Percentiles rank a stretch among this genome's conserved stretches.
Conservation (phyloP, 2,797 vertebrate genomes). For the Loris lydekkerianus region DNA sequence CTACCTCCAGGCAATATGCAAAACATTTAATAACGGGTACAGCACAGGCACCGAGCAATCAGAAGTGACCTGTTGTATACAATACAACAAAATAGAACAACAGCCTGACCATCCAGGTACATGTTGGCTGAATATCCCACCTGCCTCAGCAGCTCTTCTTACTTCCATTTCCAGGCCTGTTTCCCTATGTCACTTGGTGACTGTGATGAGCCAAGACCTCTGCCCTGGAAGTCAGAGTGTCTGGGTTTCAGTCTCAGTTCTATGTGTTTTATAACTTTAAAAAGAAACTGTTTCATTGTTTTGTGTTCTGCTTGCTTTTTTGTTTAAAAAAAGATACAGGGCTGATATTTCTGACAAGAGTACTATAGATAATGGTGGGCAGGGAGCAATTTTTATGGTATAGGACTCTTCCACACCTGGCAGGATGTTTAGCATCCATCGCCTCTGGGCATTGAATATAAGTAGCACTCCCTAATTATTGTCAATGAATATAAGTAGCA, state of each 20-base stretch:
- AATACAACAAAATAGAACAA: slow-evolving; percentile 31
- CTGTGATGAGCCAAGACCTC: not conserved
- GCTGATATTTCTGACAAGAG: not conserved
- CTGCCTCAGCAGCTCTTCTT: not conserved
- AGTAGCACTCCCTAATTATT: not conserved
- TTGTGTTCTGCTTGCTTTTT: not conserved
- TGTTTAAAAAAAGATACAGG: not conserved
- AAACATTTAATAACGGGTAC: not conserved
- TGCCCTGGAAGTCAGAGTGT: not conserved
- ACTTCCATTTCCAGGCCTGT: not conserved
- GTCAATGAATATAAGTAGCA: not conserved
- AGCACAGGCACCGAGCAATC: not conserved
- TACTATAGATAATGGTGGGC: not conserved
- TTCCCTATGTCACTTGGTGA: not conserved
- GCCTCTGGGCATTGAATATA: not conserved
- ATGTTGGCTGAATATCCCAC: not conserved
- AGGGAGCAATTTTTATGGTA: not conserved
- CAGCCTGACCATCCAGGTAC: not conserved
- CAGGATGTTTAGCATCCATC: not conserved
- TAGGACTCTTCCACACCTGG: not conserved
- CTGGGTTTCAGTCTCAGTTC: not conserved
- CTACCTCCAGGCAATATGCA: not conserved
- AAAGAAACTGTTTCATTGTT: not conserved
- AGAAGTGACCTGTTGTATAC: not conserved
- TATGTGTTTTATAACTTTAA: not conserved